phyloP scores from a whole-genome alignment of 2,888 invertebrate species.

The Pardosa pseudoannulata region DNA sequence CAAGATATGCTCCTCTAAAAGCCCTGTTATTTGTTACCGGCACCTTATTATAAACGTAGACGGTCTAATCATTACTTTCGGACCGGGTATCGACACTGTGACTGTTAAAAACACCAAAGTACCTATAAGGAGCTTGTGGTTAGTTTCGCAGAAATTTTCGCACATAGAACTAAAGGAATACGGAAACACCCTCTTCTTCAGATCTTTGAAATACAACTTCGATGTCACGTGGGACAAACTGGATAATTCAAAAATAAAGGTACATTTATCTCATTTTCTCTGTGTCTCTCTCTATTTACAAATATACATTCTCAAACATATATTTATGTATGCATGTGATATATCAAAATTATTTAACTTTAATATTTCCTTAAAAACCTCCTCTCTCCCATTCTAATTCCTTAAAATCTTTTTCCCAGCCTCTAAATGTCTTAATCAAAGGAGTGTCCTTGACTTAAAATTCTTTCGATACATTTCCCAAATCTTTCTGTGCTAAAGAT shows the following conservation, averaged over 20 bases:
- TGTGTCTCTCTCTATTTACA: background rate
- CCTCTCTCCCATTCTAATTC: no score
- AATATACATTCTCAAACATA: no score
- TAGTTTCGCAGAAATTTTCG: constrained; percentile 51
- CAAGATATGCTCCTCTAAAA: constrained; percentile 81
- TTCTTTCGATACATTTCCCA: no score
- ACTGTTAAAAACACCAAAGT: constrained; percentile 82
- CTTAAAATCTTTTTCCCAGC: no score
- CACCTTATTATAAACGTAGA: constrained; percentile 83
- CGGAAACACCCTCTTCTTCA: constrained; percentile 84
- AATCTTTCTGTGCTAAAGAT: no score
- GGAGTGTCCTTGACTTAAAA: no score
- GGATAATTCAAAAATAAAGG: constrained; percentile 85
- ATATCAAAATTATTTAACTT: no score
- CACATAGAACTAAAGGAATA: constrained; percentile 81
- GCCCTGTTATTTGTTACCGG: constrained; percentile 80
- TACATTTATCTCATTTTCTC: constrained; percentile 77
- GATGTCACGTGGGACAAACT: constrained; percentile 84
- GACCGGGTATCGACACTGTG: constrained; percentile 82
- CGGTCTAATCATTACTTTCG: constrained; percentile 81
- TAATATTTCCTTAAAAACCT: no score
- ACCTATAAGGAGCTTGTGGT: constrained; percentile 76
- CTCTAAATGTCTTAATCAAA: no score
- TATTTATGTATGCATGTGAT: no score
- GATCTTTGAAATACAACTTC: constrained; percentile 85